Conservation (phyloP, 1,140 invertebrate genomes). For the Caenorhabditis remanei region DNA sequence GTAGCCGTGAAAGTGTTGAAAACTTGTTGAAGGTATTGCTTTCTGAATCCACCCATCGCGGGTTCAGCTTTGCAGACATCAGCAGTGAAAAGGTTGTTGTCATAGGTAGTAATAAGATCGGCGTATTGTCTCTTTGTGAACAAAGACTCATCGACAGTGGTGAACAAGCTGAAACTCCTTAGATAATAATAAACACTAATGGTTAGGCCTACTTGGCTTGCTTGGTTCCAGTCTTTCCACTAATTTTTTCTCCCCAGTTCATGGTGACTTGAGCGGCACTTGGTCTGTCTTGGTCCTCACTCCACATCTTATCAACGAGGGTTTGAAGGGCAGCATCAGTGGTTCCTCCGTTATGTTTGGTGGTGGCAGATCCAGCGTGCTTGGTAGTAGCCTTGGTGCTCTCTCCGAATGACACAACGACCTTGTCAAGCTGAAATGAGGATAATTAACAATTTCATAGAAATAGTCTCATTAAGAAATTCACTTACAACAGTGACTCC, state of each 20-base stretch:
- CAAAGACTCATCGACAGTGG: constrained; percentile 68
- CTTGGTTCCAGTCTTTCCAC: constrained; percentile 58
- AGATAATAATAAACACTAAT: no score
- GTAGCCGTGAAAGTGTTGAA: constrained; percentile 62
- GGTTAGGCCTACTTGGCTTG: background rate
- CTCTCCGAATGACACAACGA: constrained; percentile 44
- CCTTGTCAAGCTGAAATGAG: constrained; percentile 48
- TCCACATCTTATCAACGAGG: constrained; percentile 71
- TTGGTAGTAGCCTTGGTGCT: constrained; percentile 34
- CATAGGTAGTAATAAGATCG: constrained; percentile 68
- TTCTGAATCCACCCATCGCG: constrained; percentile 65
- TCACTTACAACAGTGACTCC: constrained; percentile 48
- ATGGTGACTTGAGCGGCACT: constrained; percentile 51
- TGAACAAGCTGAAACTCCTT: constrained; percentile 71
- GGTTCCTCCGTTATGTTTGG: constrained; percentile 45
- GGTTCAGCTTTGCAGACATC: constrained; percentile 66
- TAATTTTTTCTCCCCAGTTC: constrained; percentile 60
- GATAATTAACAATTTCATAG: no score
- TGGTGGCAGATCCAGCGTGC: constrained; percentile 34
- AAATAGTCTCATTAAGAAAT: no score
- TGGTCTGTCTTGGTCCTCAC: constrained; percentile 67
- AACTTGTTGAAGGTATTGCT: constrained; percentile 56
- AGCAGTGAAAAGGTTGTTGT: constrained; percentile 67
- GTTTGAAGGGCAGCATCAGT: constrained; percentile 65
- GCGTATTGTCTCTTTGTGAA: constrained; percentile 70